phyloP scores from a whole-genome alignment of 2,888 invertebrate genomes.

The Athalia cordata region DNA sequence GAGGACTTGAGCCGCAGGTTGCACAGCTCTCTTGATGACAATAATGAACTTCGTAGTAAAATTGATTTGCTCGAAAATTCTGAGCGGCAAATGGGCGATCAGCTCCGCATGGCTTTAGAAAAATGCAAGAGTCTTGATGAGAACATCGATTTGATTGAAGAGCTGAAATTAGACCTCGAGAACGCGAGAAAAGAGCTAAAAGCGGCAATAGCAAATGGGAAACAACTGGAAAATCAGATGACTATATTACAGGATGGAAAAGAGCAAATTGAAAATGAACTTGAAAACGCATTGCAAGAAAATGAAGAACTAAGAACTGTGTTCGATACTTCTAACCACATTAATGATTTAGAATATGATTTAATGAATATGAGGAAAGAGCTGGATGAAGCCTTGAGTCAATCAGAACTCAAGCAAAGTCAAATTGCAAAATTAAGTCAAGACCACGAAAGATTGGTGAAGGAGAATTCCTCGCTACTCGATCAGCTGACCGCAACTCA shows the following conservation, averaged over 20 bases:
- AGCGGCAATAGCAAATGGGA: slow-evolving; percentile 67
- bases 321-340: slow-evolving; percentile 61
- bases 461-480: slow-evolving; percentile 62
- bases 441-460: slow-evolving; percentile 61
- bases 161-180: slow-evolving; percentile 62
- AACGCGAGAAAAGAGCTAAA: slow-evolving; percentile 68
- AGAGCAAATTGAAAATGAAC: slow-evolving; percentile 71
- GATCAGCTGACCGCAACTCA: slow-evolving; percentile 65
- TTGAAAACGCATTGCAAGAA: slow-evolving; percentile 60
- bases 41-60: slow-evolving; percentile 69
- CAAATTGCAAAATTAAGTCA: slow-evolving; percentile 53
- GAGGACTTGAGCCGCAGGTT: slow-evolving; percentile 56
- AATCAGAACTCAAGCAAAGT: slow-evolving; percentile 52
- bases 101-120: slow-evolving; percentile 44
- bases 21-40: slow-evolving; percentile 61
- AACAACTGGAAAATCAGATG: slow-evolving; percentile 73
- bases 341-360: slow-evolving; percentile 78
- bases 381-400: slow-evolving; percentile 72
- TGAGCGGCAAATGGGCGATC: slow-evolving; percentile 60
- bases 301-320: slow-evolving; percentile 61
- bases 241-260: slow-evolving; percentile 70
- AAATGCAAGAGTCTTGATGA: too few species aligned
- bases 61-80: slow-evolving; percentile 67
- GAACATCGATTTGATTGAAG: slow-evolving; percentile 56
- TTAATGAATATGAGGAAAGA: slow-evolving; percentile 77